These are phyloP conservation scores for Calyptommatus sinebrachiatus DNA, from an alignment of 2,113 vertebrate genomes.

Conservation along the genomic window DNA sequence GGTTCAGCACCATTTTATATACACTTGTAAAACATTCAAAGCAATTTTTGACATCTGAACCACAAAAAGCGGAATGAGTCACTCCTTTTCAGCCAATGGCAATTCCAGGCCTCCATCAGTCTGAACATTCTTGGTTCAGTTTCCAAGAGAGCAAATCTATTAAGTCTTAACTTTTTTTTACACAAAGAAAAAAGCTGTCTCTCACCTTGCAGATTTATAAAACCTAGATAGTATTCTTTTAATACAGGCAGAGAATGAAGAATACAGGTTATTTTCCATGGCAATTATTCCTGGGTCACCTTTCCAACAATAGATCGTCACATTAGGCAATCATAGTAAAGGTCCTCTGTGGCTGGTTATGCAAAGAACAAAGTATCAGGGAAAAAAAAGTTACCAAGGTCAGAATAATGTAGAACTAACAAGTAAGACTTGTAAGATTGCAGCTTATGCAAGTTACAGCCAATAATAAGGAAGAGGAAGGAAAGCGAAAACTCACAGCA, in stretches of 20 bases:
- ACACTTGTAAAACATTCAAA: too few species aligned
- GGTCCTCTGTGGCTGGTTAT: too few species aligned
- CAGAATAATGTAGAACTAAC: too few species aligned
- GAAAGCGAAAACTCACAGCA: too few species aligned
- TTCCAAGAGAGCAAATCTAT: background rate
- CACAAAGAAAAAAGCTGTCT: background rate
- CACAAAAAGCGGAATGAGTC: background rate
- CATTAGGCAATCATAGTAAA: too few species aligned
- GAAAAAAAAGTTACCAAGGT: too few species aligned
- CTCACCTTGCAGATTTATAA: background rate
- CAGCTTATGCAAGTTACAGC: too few species aligned
- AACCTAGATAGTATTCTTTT: background rate
- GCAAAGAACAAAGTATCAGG: too few species aligned
- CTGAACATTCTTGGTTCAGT: conserved; percentile 5
- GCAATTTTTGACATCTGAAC: background rate
- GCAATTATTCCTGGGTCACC: background rate
- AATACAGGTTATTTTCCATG: background rate
- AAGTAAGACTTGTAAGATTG: too few species aligned
- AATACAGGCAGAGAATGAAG: background rate
- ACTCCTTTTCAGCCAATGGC: conserved; percentile 6
- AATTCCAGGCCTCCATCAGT: background rate
- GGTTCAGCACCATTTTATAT: too few species aligned
- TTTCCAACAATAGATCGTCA: background rate
- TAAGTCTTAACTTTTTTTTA: background rate
- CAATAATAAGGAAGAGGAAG: too few species aligned